Conservation (phyloP, 2,113 vertebrate genomes). For the Australoheros scitulus region DNA sequence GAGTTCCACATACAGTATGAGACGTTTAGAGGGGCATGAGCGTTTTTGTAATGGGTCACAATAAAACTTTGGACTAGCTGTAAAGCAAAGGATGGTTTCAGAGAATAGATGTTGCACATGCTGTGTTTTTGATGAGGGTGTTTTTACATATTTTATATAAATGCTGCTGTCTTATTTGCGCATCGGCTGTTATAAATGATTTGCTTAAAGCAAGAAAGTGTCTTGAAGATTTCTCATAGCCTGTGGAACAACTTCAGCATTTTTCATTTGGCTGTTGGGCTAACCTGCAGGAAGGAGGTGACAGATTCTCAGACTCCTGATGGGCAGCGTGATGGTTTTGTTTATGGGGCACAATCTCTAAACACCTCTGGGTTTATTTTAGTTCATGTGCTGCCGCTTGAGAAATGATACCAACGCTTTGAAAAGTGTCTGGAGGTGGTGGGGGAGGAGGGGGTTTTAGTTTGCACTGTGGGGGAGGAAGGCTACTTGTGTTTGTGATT, state of each 20-base stretch:
- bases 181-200: not conserved
- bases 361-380: slow-evolving; percentile 7
- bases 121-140: not conserved
- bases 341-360: slow-evolving; percentile 18
- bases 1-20: too few relatives aligned
- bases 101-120: not conserved
- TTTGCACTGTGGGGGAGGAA: slow-evolving; percentile 32
- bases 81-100: not conserved
- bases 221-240: not conserved
- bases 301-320: slow-evolving; percentile 4
- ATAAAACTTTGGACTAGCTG: not conserved
- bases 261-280: slow-evolving; percentile 15
- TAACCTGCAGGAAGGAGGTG: not conserved
- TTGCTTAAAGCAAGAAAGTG: not conserved
- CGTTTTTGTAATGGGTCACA: not conserved
- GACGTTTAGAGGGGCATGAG: too few relatives aligned
- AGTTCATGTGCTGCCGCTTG: not conserved
- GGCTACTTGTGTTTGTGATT: slow-evolving; percentile 42
- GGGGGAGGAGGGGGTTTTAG: not conserved
- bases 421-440: slow-evolving; percentile 26
- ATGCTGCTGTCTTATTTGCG: not conserved
- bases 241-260: not conserved
- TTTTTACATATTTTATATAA: not conserved
- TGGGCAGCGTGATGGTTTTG: slow-evolving; percentile 23
- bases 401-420: slow-evolving; percentile 12